Evolutionary conservation across 2,888 invertebrate genomes (phyloP), one percentile per base, ranked within the genome.

Genomic region (Electrophaes corylata): DNA sequence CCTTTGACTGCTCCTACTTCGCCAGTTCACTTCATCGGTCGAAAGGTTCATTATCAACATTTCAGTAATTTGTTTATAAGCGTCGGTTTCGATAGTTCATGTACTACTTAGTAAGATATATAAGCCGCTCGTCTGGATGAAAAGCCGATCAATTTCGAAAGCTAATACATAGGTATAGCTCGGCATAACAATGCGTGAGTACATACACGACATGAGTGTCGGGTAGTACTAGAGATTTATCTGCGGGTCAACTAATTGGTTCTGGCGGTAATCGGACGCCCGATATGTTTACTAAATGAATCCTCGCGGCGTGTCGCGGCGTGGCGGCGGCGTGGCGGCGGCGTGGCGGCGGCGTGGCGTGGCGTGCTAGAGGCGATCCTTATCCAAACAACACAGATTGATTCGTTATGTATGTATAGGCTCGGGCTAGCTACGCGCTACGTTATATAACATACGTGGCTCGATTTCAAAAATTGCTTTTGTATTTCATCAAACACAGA

Each of bases 201-300:
- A 37, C 44, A 23, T 23, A n/a, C n/a, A n/a, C n/a, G n/a, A n/a
- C n/a, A 37, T 19, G 26, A 8, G 26, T 29, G 26, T 29, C 26
- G 10, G 14, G 33, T 33, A 39, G 33, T 52, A 54, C 48, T 31
- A 23, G 49, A 57, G 60, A 60, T 58, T 57, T 57, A 54, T 63
- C 54, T 52, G 52, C 43, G 57, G 60, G 37, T 41, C 49, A 40
- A 48, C 56, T 60, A 57, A 60, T 64, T 47, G 55, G 41, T 55
- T 60, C 49, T 45, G 31, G 3, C 55, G 45, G 49, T 60, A 52
- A 64, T 64, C 55, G 60, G 55, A 64, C 43, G 41, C 54, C 50
- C 54, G 37, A 60, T 55, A 55, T 60, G 60, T 55, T 60, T 60
- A 60, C 55, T 51, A 51, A 55, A 43, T 23, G 48, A 44, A 41